Evolutionary conservation across 2,888 invertebrate genomes (phyloP).

Genomic region (Ophioninae sp.): DNA sequence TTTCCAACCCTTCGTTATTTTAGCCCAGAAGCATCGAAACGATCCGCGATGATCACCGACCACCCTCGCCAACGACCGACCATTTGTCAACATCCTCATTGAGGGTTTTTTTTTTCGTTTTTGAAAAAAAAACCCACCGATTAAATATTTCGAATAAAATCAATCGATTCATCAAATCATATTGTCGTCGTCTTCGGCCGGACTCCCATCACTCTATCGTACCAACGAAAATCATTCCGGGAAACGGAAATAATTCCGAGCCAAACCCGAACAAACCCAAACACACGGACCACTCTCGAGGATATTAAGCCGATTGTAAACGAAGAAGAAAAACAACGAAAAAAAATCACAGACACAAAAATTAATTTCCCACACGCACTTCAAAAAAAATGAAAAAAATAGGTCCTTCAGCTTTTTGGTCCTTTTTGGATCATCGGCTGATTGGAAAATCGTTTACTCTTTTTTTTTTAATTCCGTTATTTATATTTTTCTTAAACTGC

Average conservation of each 20-base stretch:
- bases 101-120: constrained; percentile 42
- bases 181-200: constrained; percentile 15
- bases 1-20: neutral
- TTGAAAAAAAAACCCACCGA: constrained; percentile 24
- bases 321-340: constrained; percentile 3
- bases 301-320: constrained; percentile 70
- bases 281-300: constrained; percentile 63
- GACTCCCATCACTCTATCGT: neutral
- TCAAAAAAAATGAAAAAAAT: constrained; percentile 25
- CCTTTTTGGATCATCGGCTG: neutral
- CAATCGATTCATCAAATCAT: constrained; percentile 55
- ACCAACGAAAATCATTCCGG: neutral
- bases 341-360: neutral
- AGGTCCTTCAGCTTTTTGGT: neutral
- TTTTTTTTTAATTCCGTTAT: neutral
- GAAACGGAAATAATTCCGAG: neutral
- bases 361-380: neutral
- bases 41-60: constrained; percentile 35
- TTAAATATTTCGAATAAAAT: constrained; percentile 60
- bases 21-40: neutral
- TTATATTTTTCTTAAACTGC: constrained; percentile 12
- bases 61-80: constrained; percentile 58
- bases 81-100: constrained; percentile 61
- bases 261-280: constrained; percentile 1
- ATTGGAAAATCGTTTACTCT: neutral